phyloP scores from a whole-genome alignment of 2,113 vertebrate genomes.

The Ageneiosus marmoratus region DNA sequence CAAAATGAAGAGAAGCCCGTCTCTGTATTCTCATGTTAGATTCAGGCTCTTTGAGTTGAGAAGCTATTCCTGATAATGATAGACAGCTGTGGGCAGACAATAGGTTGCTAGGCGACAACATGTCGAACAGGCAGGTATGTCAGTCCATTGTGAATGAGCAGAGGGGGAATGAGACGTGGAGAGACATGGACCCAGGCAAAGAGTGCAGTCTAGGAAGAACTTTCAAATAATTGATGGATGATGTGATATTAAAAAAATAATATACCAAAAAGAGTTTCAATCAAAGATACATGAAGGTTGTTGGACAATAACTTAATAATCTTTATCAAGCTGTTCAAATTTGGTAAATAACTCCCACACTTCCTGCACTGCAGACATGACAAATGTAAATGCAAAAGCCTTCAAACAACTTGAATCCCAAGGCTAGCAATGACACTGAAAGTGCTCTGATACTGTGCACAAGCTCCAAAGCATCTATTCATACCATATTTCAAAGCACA shows the following conservation, averaged over 20 bases:
- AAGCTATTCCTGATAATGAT: constrained; percentile 49
- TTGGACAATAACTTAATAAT: neutral
- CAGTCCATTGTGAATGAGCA: constrained; percentile 34
- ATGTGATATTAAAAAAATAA: neutral
- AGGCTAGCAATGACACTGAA: neutral
- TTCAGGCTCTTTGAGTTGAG: constrained; percentile 39
- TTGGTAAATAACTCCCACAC: neutral
- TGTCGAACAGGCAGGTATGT: constrained; percentile 58
- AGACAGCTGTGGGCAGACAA: constrained; percentile 54
- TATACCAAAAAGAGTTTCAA: neutral
- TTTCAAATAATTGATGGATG: neutral
- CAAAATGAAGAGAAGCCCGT: constrained; percentile 24
- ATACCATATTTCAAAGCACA: neutral
- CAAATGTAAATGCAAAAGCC: neutral
- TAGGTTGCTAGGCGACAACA: constrained; percentile 61
- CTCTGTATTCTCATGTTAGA: constrained; percentile 41
- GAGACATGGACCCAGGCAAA: constrained; percentile 19
- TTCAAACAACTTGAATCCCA: neutral
- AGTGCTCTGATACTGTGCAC: neutral
- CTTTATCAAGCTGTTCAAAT: neutral
- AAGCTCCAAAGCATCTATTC: neutral
- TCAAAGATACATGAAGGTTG: neutral
- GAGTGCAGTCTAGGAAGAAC: neutral
- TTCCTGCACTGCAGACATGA: neutral
- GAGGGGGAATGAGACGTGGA: constrained; percentile 18